Conservation (phyloP, 2,797 vertebrate genomes). For the Oryzias sinensis region DNA sequence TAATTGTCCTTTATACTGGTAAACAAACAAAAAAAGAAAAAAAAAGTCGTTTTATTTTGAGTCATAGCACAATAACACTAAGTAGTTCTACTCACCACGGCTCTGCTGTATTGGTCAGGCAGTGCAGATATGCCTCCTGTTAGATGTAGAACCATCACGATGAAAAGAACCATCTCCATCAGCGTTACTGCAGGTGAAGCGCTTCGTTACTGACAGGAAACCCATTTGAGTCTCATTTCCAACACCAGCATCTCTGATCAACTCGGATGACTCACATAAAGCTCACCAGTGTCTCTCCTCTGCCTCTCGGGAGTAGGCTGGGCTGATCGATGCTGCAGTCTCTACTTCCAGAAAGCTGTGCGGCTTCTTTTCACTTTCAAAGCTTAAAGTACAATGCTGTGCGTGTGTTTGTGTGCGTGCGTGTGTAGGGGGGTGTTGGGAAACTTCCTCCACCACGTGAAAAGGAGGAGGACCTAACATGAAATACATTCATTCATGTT, state of each 20-base stretch:
- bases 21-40: too few relatives aligned
- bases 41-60: too few relatives aligned
- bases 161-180: constrained; percentile 50
- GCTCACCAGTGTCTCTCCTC: constrained; percentile 51
- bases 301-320: constrained; percentile 55
- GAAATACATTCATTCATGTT: too few relatives aligned
- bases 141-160: constrained; percentile 41
- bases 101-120: constrained; percentile 62
- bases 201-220: constrained; percentile 3
- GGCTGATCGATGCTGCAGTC: constrained; percentile 44
- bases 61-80: too few relatives aligned
- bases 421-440: too few relatives aligned
- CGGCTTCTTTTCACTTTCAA: not conserved
- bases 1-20: too few relatives aligned
- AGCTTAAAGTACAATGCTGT: too few relatives aligned
- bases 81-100: constrained; percentile 67
- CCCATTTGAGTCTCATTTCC: too few relatives aligned
- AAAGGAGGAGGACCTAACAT: too few relatives aligned
- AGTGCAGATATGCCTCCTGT: constrained; percentile 27
- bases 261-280: constrained; percentile 17
- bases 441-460: too few relatives aligned
- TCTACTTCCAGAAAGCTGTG: constrained; percentile 2
- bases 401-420: too few relatives aligned
- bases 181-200: constrained; percentile 23
- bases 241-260: not conserved